These are phyloP conservation scores for Pogonognathellus flavescens DNA, from an alignment of 1,140 invertebrate genomes.

Conservation along the genomic window DNA sequence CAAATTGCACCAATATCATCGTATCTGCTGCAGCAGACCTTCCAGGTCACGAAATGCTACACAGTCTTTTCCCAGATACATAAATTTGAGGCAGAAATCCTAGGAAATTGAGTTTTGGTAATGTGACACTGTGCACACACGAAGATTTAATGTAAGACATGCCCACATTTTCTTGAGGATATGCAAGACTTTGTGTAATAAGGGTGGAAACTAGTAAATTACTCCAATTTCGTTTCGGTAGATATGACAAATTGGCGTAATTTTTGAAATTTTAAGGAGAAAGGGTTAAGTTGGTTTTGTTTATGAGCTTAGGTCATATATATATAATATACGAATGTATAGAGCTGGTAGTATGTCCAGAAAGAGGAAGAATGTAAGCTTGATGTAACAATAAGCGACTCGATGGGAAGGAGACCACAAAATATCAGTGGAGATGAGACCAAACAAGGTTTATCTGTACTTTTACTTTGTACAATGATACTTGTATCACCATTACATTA, in stretches of 20 bases:
- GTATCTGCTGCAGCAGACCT: too few relatives aligned
- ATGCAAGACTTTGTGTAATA: neutral
- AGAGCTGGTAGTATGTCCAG: neutral
- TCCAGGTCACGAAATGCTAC: too few relatives aligned
- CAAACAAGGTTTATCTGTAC: slow-evolving; percentile 43
- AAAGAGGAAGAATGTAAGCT: neutral
- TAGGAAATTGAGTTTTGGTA: too few relatives aligned
- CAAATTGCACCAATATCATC: slow-evolving; percentile 28
- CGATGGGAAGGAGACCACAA: slow-evolving; percentile 13
- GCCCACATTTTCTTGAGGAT: neutral
- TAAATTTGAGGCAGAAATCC: too few relatives aligned
- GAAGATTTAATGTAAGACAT: neutral
- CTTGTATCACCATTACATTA: slow-evolving; percentile 40
- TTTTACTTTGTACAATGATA: slow-evolving; percentile 47
- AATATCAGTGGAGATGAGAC: slow-evolving; percentile 8
- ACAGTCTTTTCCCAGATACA: too few relatives aligned
- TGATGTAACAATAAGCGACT: slow-evolving; percentile 22
- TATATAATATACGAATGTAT: neutral
- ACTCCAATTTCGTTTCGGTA: neutral
- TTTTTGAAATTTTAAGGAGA: slow-evolving; percentile 15
- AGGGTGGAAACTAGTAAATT: too few relatives aligned
- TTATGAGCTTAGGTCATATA: neutral
- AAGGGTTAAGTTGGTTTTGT: slow-evolving; percentile 14
- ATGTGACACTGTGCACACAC: neutral
- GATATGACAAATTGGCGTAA: neutral